A percentile compares a stretch with the other conserved stretches of the same genome.
These are phyloP conservation scores for Bombus cullumanus DNA, from an alignment of 1,140 invertebrate genomes.

Conservation along the genomic window DNA sequence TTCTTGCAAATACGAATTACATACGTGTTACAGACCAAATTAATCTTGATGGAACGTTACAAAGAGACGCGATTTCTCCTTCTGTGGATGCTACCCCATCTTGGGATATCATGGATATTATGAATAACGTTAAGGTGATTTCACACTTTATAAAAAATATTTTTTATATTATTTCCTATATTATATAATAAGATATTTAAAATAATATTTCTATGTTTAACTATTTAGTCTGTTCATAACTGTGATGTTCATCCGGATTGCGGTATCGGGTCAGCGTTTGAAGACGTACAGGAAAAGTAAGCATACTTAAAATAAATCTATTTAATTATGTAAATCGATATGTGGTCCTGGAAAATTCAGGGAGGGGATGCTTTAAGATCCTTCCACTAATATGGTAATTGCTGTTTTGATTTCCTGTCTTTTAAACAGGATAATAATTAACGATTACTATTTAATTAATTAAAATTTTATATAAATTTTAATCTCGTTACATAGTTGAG, in stretches of 20 bases:
- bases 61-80: constrained; percentile 73
- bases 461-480: background rate
- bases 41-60: constrained; percentile 78
- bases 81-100: constrained; percentile 78
- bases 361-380: constrained; percentile 58
- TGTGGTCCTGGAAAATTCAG: constrained; percentile 27
- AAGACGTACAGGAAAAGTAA: constrained; percentile 85
- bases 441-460: background rate
- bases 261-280: constrained; percentile 84
- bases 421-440: constrained; percentile 24
- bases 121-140: constrained; percentile 85
- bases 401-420: constrained; percentile 56
- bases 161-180: background rate
- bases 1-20: background rate
- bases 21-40: constrained; percentile 76
- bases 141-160: background rate
- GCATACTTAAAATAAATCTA: constrained; percentile 67
- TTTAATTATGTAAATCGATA: constrained; percentile 18
- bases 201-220: background rate
- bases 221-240: constrained; percentile 82
- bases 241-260: constrained; percentile 84
- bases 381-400: constrained; percentile 71
- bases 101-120: constrained; percentile 87
- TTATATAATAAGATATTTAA: background rate
- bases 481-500: background rate